These are phyloP conservation scores for Clepsis dumicolana DNA, from an alignment of 2,888 invertebrate genomes.

Conservation along the genomic window DNA sequence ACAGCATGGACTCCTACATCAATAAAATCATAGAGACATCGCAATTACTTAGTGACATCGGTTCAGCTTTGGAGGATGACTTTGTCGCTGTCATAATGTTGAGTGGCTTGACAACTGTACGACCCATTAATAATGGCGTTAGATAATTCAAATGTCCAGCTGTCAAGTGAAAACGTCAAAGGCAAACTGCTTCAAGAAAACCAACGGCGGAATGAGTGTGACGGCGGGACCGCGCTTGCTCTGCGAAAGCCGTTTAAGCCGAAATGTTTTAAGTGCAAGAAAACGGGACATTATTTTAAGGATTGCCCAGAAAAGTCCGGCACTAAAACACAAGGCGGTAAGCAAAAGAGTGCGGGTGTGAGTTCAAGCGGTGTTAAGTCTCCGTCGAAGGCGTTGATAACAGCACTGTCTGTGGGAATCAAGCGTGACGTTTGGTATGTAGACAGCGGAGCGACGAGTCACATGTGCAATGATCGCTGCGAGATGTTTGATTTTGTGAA, in stretches of 20 bases:
- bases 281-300: slow-evolving; percentile 21
- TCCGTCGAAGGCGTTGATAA: too few species aligned
- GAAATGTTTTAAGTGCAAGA: slow-evolving; percentile 28
- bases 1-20: slow-evolving; percentile 21
- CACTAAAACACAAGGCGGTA: not conserved
- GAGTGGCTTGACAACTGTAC: slow-evolving; percentile 46
- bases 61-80: slow-evolving; percentile 46
- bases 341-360: too few species aligned
- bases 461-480: not conserved
- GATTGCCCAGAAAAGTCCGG: too few species aligned
- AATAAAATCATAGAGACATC: slow-evolving; percentile 23
- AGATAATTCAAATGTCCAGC: slow-evolving; percentile 44
- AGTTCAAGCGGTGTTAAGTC: too few species aligned
- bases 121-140: slow-evolving; percentile 50
- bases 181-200: slow-evolving; percentile 35
- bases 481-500: not conserved
- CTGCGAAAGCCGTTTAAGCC: not conserved
- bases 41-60: slow-evolving; percentile 45
- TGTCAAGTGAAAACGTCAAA: slow-evolving; percentile 36
- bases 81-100: slow-evolving; percentile 47
- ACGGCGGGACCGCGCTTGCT: too few species aligned
- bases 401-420: not conserved
- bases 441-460: not conserved
- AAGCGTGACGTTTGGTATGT: not conserved
- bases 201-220: slow-evolving; percentile 14